These are phyloP conservation scores for Boloria selene DNA, from an alignment of 2,888 invertebrate species.

Conservation along the genomic window DNA sequence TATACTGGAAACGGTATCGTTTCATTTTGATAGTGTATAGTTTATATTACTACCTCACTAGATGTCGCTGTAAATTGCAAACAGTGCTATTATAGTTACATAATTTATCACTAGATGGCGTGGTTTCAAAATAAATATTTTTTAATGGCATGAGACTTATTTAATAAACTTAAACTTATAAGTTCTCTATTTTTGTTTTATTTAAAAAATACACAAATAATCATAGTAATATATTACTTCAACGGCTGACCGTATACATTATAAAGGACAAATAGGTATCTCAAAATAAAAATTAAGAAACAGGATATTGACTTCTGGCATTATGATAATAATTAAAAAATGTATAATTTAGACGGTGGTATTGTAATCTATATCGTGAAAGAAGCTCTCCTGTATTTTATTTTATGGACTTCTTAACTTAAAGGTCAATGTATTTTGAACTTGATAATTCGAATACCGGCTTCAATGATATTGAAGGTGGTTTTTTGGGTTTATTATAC, in stretches of 20 bases:
- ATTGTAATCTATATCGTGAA: conserved; percentile 1
- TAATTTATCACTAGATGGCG: conserved; percentile 14
- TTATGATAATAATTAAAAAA: conserved; percentile 4
- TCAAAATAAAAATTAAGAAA: background rate
- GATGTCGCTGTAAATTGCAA: conserved; percentile 12
- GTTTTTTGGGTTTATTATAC: conserved; percentile 14
- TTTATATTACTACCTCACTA: background rate
- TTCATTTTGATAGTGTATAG: background rate
- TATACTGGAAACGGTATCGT: too few species aligned
- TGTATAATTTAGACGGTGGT: conserved; percentile 3
- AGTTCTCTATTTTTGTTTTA: background rate
- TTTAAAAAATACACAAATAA: background rate
- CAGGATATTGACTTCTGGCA: conserved; percentile 20
- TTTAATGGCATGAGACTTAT: too few species aligned
- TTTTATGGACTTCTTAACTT: conserved; percentile 17
- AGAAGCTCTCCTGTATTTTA: conserved; percentile 17
- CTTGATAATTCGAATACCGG: conserved; percentile 21
- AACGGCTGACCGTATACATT: too few species aligned
- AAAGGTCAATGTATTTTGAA: conserved; percentile 34
- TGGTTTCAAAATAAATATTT: background rate
- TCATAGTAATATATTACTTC: too few species aligned
- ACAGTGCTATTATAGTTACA: background rate
- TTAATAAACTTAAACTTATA: too few species aligned
- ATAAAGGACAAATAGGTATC: too few species aligned
- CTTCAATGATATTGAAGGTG: conserved; percentile 20